Evolutionary conservation across 1,140 invertebrate genomes (phyloP), one percentile per base, ranked within the genome.

Genomic region (Atta colombica): DNA sequence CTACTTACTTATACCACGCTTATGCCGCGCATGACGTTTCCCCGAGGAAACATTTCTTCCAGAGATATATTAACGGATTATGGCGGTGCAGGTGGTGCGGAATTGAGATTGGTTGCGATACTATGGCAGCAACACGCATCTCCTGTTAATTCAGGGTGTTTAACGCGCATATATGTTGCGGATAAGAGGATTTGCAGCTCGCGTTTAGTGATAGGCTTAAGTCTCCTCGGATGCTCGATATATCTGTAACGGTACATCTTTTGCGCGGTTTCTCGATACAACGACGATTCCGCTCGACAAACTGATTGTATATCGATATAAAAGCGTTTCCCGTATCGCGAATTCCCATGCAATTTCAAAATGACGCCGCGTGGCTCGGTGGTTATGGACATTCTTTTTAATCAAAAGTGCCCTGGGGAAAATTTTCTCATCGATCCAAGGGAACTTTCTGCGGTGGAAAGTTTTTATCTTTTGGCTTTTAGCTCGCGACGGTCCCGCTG

Each of bases 111-210:
- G 35, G n/a, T 60, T 61, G 53, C 18, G 25, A 7, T 28, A 7
- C 16, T 35, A 74, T n/a, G 18, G 39, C 55, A 72, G 53, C 25
- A 28, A 18, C 69, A 74, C 80, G 53, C 53, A 74, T 25, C 6
- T 7, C 6, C 39, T 10, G 39, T 45, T 84, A 84, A 84, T 84
- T 75, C 80, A 3, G 69, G 39, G 6, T 35, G 77, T 63, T 87
- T 82, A 87, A 51, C 69, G 31, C 66, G 61, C 35, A 25, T 63
- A 60, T 66, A 28, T 72, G 39, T 58, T 31, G 28, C 69, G 39
- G 55, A 71, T 80, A 77, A 87, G 85, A 89, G 78, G 89, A 90
- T 90, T 84, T 68, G 45, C 18, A 25, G 49, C 53, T 21, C 2
- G 81, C 18, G 18, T 31, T 45, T 14, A 28, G 28, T 16, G 53